These are phyloP conservation scores for Colletes latitarsis DNA, from an alignment of 1,140 invertebrate genomes.

Conservation along the genomic window DNA sequence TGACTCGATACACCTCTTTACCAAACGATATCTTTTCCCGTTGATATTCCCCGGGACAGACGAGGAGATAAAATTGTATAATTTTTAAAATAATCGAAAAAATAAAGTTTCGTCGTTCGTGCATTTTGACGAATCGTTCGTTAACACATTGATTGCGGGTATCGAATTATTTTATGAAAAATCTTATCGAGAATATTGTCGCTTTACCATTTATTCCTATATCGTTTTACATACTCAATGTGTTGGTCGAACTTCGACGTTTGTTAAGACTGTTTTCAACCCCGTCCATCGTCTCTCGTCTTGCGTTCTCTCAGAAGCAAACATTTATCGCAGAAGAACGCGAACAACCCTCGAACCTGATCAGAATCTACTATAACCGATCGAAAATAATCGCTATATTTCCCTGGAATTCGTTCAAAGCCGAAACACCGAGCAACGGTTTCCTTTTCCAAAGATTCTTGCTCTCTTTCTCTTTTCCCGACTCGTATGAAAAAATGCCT, in stretches of 20 bases:
- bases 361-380: no score
- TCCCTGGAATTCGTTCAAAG: no score
- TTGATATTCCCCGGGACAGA: not conserved
- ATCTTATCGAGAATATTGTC: no score
- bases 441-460: no score
- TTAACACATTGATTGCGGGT: no score
- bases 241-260: not conserved
- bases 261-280: not conserved
- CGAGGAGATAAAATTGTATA: constrained; percentile 20
- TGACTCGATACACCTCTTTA: not conserved
- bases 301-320: constrained; percentile 3
- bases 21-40: not conserved
- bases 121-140: not conserved
- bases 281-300: constrained; percentile 51
- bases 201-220: no score
- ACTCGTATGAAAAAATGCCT: no score
- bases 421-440: no score
- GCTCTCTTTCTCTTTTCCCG: no score
- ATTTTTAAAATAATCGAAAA: not conserved
- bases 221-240: no score
- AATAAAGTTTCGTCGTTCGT: not conserved
- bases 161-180: no score
- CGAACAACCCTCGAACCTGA: not conserved
- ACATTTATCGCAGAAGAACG: not conserved
- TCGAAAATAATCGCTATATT: no score